Base-by-base conservation (phyloP, 2,113 vertebrate species). In the Dendropsophus ebraccatus region DNA sequence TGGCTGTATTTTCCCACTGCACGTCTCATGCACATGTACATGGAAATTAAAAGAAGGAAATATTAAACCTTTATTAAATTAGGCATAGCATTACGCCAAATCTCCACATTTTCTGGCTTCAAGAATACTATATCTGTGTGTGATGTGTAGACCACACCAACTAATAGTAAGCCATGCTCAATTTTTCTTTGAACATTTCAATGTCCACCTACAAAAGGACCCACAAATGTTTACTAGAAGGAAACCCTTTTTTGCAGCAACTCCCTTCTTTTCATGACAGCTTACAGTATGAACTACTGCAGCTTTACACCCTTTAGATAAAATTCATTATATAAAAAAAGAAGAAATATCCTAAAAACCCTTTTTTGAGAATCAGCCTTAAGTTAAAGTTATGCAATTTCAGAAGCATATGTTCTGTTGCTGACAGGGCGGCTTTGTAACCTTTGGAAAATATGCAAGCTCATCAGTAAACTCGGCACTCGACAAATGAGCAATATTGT, bases 371-470 rank as follows among this genome's bases (percentile, higher is more conserved):
- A 47, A 47, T 19, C 78, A 65, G 78, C 58, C 7, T 62, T 65
- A 65, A 62, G 23, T 80, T 23, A 80, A 80, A 83, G 70, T 75
- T 74, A 45, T 60, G 23, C 23, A 84, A 56, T 83, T 83, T 56
- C 49, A 83, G 50, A 75, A 56, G 69, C 70, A 75, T 75, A 84
- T 75, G 37, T 75, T 83, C 69, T 45, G 47, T 45, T 83, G 82
- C 82, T 84, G 82, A 75, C 69, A 75, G 23, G 25, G 82, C 82
- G 73, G 70, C n/a, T 84, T 84, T 84, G 69, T 84, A 74, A 84
- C 82, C 82, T 84, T 84, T 83, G 37, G 30, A 83, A 83, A 74
- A 83, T 72, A 83, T 83, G 82, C 82, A 83, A 60, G 69, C 50
- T 83, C 70, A 74, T 84, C 82, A 84, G 52, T 75, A 75, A 83